phyloP scores from a whole-genome alignment of 2,113 vertebrate genomes.

The Phrynosoma blainvillii region DNA sequence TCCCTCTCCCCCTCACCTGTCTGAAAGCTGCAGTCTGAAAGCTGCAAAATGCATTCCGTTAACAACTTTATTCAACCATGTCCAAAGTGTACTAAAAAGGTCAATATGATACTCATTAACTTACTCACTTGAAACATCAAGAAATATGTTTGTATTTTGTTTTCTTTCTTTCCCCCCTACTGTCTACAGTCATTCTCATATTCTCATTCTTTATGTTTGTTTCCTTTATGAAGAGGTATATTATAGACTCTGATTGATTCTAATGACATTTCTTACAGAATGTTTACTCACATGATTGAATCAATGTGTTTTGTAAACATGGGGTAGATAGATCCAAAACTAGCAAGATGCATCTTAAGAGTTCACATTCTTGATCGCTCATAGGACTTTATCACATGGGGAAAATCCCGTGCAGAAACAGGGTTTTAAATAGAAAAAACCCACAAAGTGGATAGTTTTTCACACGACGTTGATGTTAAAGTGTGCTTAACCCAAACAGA shows the following conservation, averaged over 20 bases:
- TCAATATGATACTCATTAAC: constrained; percentile 2
- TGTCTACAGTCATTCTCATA: neutral
- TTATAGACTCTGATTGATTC: neutral
- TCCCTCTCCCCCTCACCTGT: fast-evolving
- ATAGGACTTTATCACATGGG: no score
- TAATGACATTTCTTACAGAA: neutral
- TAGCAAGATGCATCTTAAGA: no score
- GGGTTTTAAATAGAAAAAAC: no score
- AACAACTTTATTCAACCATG: neutral
- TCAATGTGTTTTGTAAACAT: no score
- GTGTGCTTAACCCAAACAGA: no score
- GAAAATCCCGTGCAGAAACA: no score
- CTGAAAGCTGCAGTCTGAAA: neutral
- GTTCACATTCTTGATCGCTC: no score
- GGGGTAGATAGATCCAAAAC: no score
- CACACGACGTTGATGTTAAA: no score
- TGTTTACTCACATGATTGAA: neutral
- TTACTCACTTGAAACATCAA: neutral
- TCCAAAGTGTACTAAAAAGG: neutral
- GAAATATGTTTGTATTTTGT: neutral
- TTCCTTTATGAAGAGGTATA: no score
- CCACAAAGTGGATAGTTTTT: no score
- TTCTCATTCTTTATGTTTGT: neutral
- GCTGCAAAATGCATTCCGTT: neutral
- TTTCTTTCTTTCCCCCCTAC: neutral